Evolutionary conservation across 2,888 invertebrate species (phyloP).

Genomic region (Seira musarum): DNA sequence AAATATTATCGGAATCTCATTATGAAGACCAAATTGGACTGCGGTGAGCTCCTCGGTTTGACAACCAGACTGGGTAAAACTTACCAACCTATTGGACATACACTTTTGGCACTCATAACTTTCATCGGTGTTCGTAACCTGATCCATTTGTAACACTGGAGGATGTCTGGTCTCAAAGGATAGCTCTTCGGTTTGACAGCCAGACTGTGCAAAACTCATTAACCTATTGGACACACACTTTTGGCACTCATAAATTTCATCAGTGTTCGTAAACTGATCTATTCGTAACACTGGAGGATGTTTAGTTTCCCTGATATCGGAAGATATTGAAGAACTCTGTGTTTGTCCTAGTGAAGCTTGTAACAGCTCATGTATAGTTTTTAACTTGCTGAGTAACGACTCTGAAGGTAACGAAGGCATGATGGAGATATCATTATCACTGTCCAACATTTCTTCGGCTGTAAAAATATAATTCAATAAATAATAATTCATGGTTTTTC

Average conservation of each 20-base stretch:
- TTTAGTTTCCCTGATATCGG: neutral
- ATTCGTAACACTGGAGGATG: neutral
- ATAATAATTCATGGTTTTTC: no score
- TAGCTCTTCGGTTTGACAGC: slow-evolving; percentile 45
- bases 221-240: neutral
- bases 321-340: neutral
- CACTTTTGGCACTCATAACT: neutral
- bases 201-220: neutral
- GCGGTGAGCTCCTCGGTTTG: slow-evolving; percentile 48
- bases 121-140: slow-evolving; percentile 25
- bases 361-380: slow-evolving; percentile 13
- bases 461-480: neutral
- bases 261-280: slow-evolving; percentile 26
- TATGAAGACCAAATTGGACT: slow-evolving; percentile 36
- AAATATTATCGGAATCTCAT: slow-evolving; percentile 50
- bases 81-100: neutral
- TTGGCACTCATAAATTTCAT: slow-evolving; percentile 5
- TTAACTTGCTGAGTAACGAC: slow-evolving; percentile 17
- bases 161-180: slow-evolving; percentile 3
- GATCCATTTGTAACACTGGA: slow-evolving; percentile 10
- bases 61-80: slow-evolving; percentile 8
- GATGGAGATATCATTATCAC: slow-evolving; percentile 7
- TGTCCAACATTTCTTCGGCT: slow-evolving; percentile 41
- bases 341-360: no score
- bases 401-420: slow-evolving; percentile 1